Conservation (phyloP, 2,888 invertebrate species). For the Eupithecia subfuscata region DNA sequence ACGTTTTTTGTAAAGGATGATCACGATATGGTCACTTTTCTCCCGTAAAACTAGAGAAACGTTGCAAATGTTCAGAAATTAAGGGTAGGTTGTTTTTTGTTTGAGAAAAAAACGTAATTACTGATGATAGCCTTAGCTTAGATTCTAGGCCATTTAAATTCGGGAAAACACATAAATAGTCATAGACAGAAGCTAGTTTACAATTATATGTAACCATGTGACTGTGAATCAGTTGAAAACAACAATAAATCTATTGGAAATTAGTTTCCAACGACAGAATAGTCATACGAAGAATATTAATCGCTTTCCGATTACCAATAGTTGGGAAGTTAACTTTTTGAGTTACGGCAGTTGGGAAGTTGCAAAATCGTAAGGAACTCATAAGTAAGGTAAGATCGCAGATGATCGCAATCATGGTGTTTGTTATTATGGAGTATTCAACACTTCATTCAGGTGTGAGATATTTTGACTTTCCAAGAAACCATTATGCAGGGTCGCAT, state of each 20-base stretch:
- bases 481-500: no score
- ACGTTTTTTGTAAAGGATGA: no score
- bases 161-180: not conserved
- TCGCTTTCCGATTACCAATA: conserved; percentile 68
- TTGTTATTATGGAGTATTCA: not conserved
- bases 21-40: no score
- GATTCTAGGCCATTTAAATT: no score
- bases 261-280: conserved; percentile 70
- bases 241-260: conserved; percentile 66
- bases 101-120: no score
- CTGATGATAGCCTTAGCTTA: no score
- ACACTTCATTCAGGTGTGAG: not conserved
- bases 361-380: conserved; percentile 50
- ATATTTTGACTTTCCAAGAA: not conserved
- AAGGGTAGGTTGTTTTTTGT: no score
- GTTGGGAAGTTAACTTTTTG: conserved; percentile 64
- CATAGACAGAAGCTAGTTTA: not conserved
- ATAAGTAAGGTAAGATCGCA: conserved; percentile 10
- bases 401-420: not conserved
- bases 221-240: conserved; percentile 53
- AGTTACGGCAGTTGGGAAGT: conserved; percentile 62
- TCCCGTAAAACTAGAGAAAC: no score
- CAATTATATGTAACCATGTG: conserved; percentile 36
- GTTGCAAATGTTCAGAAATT: no score
- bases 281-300: conserved; percentile 68